These are phyloP conservation scores for Teleiodes luculella DNA, from an alignment of 2,888 invertebrate genomes.

Conservation along the genomic window DNA sequence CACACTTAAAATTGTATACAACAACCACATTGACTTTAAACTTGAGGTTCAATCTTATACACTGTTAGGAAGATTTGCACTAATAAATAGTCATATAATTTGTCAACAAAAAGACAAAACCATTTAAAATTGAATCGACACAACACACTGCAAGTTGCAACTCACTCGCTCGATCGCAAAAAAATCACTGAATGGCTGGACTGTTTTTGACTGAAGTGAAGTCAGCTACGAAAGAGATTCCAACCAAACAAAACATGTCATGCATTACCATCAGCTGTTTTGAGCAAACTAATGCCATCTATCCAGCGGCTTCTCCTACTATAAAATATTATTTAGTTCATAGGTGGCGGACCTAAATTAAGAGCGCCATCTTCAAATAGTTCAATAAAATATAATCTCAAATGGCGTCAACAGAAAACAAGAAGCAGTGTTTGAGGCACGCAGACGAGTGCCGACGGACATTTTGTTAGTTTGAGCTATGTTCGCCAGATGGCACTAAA, in stretches of 20 bases:
- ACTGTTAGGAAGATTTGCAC: conserved; percentile 27
- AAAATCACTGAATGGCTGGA: conserved; percentile 42
- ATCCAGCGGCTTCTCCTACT: neutral
- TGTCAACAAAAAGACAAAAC: conserved; percentile 40
- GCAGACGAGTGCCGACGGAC: too few species aligned
- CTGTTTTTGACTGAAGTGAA: conserved; percentile 42
- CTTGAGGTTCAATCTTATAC: conserved; percentile 10
- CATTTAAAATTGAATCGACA: conserved; percentile 35
- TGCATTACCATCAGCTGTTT: conserved; percentile 55
- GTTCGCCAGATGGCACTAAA: too few species aligned
- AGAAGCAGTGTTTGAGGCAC: too few species aligned
- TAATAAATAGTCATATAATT: conserved; percentile 41
- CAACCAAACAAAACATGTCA: conserved; percentile 42
- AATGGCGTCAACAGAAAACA: too few species aligned
- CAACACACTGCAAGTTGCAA: conserved; percentile 33
- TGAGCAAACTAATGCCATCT: conserved; percentile 1
- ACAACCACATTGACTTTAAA: conserved; percentile 18
- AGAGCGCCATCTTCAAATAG: too few species aligned
- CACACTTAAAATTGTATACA: conserved; percentile 27
- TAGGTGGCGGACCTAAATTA: neutral
- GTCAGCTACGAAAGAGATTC: conserved; percentile 43
- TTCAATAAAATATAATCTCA: too few species aligned
- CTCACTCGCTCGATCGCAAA: conserved; percentile 47
- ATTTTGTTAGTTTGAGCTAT: too few species aligned
- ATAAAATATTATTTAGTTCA: neutral